Evolutionary conservation across 2,888 invertebrate species (phyloP).

Genomic region (Dugesia japonica): DNA sequence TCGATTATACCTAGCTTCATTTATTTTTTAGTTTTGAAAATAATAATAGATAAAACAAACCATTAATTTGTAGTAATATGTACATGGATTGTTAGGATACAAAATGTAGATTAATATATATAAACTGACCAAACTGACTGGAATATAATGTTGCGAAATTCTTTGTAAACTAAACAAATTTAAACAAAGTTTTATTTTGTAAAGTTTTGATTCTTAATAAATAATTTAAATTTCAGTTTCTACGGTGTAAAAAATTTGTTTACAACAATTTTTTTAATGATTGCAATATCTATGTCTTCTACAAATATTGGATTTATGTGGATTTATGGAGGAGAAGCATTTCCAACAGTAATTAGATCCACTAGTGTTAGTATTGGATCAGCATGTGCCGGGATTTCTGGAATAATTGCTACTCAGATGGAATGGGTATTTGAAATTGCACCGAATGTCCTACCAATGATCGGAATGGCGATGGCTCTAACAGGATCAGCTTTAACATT

Average conservation of each 20-base stretch:
- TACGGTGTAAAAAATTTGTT: background rate
- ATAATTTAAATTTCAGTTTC: background rate
- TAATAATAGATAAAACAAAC: too few relatives aligned
- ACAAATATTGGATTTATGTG: conserved; percentile 9
- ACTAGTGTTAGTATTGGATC: background rate
- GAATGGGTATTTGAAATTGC: background rate
- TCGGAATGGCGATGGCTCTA: background rate
- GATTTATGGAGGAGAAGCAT: conserved; percentile 14
- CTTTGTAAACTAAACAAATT: too few relatives aligned
- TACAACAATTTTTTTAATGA: background rate
- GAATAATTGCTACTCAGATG: background rate
- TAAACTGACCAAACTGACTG: too few relatives aligned
- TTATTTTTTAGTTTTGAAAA: too few relatives aligned
- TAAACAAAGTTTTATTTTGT: too few relatives aligned
- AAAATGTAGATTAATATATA: too few relatives aligned
- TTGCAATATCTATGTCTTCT: background rate
- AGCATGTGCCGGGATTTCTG: background rate
- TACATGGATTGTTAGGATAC: too few relatives aligned
- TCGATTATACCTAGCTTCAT: too few relatives aligned
- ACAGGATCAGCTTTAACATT: background rate
- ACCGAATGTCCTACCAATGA: background rate
- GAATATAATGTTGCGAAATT: too few relatives aligned
- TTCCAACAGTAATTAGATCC: background rate
- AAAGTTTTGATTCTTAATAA: background rate
- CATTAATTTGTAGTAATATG: too few relatives aligned